A percentile compares a stretch with the other conserved stretches of the same genome.
Conservation (phyloP, 2,113 vertebrate genomes). For the Sakesphorus luctuosus region DNA sequence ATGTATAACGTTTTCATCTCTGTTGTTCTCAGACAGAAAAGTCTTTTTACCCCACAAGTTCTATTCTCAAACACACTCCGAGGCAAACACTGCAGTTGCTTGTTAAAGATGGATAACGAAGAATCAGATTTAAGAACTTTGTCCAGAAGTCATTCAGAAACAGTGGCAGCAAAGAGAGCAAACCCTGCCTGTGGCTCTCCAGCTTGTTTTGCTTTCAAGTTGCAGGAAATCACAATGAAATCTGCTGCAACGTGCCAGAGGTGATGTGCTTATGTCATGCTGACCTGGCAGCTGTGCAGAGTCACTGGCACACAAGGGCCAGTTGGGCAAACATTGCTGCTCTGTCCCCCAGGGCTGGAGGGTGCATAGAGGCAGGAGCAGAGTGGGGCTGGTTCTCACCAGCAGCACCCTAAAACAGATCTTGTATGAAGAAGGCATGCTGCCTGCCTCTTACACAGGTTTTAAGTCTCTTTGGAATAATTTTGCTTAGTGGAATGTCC, state of each 20-base stretch:
- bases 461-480: not conserved
- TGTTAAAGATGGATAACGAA: not conserved
- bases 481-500: not conserved
- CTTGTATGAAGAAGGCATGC: not conserved
- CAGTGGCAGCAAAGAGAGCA: not conserved
- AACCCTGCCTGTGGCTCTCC: not conserved
- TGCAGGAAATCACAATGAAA: not conserved
- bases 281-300: not conserved
- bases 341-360: not conserved
- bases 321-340: fast-evolving
- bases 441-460: not conserved
- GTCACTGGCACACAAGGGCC: not conserved
- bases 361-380: not conserved
- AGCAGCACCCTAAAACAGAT: not conserved
- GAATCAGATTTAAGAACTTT: not conserved
- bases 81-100: not conserved
- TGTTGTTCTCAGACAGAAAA: not conserved
- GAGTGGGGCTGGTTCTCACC: not conserved
- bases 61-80: not conserved
- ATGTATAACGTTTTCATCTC: not conserved
- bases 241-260: not conserved
- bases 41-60: not conserved
- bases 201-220: not conserved
- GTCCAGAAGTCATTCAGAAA: not conserved
- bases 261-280: not conserved